Conservation (phyloP, 2,888 invertebrate species). For the Noctua comes region DNA sequence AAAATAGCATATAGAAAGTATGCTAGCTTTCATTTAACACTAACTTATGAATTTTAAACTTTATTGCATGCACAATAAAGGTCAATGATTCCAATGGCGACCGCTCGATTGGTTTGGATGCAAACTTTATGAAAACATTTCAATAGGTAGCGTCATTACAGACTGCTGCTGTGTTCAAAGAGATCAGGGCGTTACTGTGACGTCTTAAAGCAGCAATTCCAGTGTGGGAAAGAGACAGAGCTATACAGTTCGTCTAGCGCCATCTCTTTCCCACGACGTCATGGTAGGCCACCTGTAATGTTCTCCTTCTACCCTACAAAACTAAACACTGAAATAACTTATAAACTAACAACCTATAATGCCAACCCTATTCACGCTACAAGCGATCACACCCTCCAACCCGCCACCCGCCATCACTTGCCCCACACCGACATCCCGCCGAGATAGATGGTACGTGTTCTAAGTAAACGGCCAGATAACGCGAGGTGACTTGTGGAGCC, state of each 20-base stretch:
- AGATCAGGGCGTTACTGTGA: too few relatives aligned
- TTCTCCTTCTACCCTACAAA: neutral
- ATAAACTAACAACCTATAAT: neutral
- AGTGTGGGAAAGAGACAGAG: too few relatives aligned
- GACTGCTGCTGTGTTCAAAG: neutral
- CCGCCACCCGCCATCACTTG: conserved; percentile 61
- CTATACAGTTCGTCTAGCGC: too few relatives aligned
- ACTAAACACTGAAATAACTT: neutral
- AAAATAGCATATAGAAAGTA: neutral
- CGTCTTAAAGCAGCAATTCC: too few relatives aligned
- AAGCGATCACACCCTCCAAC: neutral
- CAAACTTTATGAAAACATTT: neutral
- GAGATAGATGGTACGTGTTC: conserved; percentile 77
- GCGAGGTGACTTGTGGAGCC: conserved; percentile 74
- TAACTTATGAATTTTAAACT: neutral
- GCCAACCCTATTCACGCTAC: neutral
- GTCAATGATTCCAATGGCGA: neutral
- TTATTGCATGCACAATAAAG: neutral
- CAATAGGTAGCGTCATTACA: neutral
- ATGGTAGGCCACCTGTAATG: neutral
- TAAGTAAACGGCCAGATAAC: conserved; percentile 76
- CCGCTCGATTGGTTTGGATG: neutral
- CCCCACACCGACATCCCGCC: conserved; percentile 72
- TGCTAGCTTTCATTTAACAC: neutral
- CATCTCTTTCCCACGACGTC: too few relatives aligned